Base-by-base conservation (phyloP, 2,797 vertebrate species). In the Pristis pectinata region DNA sequence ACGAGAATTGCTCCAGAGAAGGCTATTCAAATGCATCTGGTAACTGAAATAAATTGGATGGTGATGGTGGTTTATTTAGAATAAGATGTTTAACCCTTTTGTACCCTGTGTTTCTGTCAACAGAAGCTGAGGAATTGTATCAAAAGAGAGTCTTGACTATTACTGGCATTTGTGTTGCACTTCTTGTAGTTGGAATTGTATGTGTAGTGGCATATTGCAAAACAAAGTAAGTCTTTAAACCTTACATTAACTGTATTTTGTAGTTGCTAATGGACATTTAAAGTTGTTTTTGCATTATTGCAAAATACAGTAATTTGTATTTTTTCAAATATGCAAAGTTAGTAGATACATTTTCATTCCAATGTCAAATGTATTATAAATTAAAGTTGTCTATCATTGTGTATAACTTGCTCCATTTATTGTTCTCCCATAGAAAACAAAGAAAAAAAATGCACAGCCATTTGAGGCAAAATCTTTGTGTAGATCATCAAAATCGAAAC, bases 151-250 rank as follows among this genome's bases (percentile, higher is more conserved):
- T 99, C 96, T 97, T 99, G 97, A 99, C 99, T 97, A 99, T 99
- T 97, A 99, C 98, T 0, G 98, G 98, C 96, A 99, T 99, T 97
- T 99, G 99, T 95, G 98, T 99, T 97, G 98, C 99, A 95, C 97
- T 99, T 96, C 97, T 99, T 95, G 98, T 99, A 95, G 98, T 99
- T 96, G 99, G 99, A 97, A 99, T 99, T 95, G 98, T 99, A 96
- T 99, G 99, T 95, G 98, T 99, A 96, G 99, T 99, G 95, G 99
- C 99, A 97, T 99, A 99, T 97, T 99, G 99, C 97, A 99, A 99
- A 98, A 99, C 99, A 98, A 99, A 99, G 99, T 99, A 97, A 99
- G 99, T 98, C 96, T 53, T 72, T 76, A 7, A 74, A 76, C 44
- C 44, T 53, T 7, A 10, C 70, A 53, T 70, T 94, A 27, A 34